A percentile compares a stretch with the other conserved stretches of the same genome.
These are phyloP conservation scores for Hylaeus volcanicus DNA, from an alignment of 1,140 invertebrate genomes.

Conservation along the genomic window DNA sequence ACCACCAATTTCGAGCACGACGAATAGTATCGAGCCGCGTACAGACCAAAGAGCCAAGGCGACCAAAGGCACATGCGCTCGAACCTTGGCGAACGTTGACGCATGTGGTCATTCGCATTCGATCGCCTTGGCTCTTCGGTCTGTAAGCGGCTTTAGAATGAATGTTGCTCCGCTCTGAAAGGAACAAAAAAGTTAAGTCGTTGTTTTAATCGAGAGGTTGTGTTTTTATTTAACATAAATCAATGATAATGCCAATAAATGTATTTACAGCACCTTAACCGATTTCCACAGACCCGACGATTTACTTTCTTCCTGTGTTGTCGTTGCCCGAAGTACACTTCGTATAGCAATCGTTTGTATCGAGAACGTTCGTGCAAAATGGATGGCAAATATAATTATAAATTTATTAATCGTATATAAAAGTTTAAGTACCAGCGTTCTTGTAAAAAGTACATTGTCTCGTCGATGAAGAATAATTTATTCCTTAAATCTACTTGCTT, in stretches of 20 bases:
- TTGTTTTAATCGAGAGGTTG: slow-evolving; percentile 51
- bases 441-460: slow-evolving; percentile 16
- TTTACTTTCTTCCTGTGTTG: background rate
- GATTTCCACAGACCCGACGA: slow-evolving; percentile 19
- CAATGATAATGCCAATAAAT: slow-evolving; percentile 61
- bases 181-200: slow-evolving; percentile 26
- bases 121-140: too few relatives aligned
- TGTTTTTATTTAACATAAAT: slow-evolving; percentile 60
- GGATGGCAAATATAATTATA: slow-evolving; percentile 11
- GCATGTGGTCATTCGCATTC: too few relatives aligned
- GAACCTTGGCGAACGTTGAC: too few relatives aligned
- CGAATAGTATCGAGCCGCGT: too few relatives aligned
- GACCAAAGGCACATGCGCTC: too few relatives aligned
- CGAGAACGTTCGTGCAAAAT: background rate
- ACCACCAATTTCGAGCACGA: background rate
- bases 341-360: background rate
- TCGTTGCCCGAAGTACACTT: background rate
- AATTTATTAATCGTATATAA: slow-evolving; percentile 25
- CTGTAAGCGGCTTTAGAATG: background rate
- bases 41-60: too few relatives aligned
- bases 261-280: slow-evolving; percentile 58
- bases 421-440: background rate
- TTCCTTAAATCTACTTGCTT: slow-evolving; percentile 14
- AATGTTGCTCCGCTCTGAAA: slow-evolving; percentile 20
- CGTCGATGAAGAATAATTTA: slow-evolving; percentile 30